A percentile compares a stretch with the other conserved stretches of the same genome.
Evolutionary conservation across 23 tunicate species (phyloP).

Genomic region (Corella eumyota): DNA sequence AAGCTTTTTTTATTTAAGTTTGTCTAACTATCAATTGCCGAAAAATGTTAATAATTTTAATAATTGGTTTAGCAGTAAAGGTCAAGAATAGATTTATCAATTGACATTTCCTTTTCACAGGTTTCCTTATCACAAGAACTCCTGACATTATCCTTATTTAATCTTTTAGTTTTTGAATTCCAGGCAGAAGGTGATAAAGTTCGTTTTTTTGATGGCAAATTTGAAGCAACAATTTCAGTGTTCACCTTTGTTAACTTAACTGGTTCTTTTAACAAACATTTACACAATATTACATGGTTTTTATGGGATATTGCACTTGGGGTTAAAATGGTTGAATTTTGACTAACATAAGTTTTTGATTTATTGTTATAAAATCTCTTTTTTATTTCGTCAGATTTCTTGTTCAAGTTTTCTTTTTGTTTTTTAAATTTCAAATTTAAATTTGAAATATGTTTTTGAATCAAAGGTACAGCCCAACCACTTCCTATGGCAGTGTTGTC

Average conservation of each 20-base stretch:
- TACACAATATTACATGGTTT: conserved; percentile 4
- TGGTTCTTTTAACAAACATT: background rate
- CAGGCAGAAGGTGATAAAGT: too few relatives aligned
- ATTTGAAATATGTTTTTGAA: background rate
- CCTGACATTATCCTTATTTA: too few relatives aligned
- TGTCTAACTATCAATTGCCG: too few relatives aligned
- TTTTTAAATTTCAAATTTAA: background rate
- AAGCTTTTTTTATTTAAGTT: too few relatives aligned
- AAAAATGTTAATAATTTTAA: background rate
- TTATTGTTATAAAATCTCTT: background rate
- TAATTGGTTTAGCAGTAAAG: background rate
- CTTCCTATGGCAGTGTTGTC: background rate
- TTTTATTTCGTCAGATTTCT: background rate
- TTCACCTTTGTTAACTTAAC: too few relatives aligned
- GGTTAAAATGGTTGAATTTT: background rate
- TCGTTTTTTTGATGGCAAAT: too few relatives aligned
- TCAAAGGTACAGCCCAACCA: conserved; percentile 13
- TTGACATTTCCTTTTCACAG: background rate
- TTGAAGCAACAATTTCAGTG: too few relatives aligned
- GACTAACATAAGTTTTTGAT: background rate
- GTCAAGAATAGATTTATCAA: background rate
- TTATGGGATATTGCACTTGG: background rate
- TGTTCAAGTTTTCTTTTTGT: background rate
- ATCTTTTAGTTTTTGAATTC: too few relatives aligned
- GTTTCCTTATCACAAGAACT: background rate